A percentile compares a stretch with the other conserved stretches of the same genome.
These are phyloP conservation scores for Oreohelix idahoensis DNA, from an alignment of 1,140 invertebrate genomes.

Conservation along the genomic window DNA sequence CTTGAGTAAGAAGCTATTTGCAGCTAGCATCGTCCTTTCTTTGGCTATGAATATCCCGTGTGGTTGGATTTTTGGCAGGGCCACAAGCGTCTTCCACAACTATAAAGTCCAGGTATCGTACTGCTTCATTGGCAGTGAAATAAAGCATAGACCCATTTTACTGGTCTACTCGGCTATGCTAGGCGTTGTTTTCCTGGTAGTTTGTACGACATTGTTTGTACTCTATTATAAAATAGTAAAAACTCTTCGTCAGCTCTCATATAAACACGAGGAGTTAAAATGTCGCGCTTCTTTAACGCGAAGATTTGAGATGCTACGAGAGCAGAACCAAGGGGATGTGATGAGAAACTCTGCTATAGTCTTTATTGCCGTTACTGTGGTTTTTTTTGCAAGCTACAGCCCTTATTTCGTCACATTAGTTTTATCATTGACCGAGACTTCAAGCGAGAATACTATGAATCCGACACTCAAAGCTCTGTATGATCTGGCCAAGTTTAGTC, in stretches of 20 bases:
- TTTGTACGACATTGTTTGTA: slow-evolving; percentile 19
- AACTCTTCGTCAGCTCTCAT: slow-evolving; percentile 29
- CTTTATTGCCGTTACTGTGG: slow-evolving; percentile 48
- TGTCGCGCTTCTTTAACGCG: slow-evolving; percentile 29
- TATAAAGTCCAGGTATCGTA: slow-evolving; percentile 1
- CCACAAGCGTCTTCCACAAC: background rate
- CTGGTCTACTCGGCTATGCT: slow-evolving; percentile 11
- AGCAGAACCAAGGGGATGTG: slow-evolving; percentile 32
- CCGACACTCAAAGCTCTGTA: slow-evolving; percentile 41
- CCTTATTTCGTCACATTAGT: slow-evolving; percentile 44
- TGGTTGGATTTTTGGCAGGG: slow-evolving; percentile 36
- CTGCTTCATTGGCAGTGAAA: slow-evolving; percentile 38
- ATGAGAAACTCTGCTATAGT: slow-evolving; percentile 25
- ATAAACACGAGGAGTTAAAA: slow-evolving; percentile 32
- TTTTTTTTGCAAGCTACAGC: slow-evolving; percentile 47
- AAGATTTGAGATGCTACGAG: background rate
- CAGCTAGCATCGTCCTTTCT: slow-evolving; percentile 13
- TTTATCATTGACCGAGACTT: slow-evolving; percentile 9
- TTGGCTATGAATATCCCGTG: slow-evolving; percentile 22
- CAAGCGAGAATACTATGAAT: slow-evolving; percentile 24
- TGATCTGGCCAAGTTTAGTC: slow-evolving; percentile 45
- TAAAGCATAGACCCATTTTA: slow-evolving; percentile 17
- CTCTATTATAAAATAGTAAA: slow-evolving; percentile 39
- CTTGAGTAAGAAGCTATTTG: slow-evolving; percentile 31
- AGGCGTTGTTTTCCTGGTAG: slow-evolving; percentile 27